Base-by-base conservation (phyloP, 2,888 invertebrate species). In the Graphium colonna region DNA sequence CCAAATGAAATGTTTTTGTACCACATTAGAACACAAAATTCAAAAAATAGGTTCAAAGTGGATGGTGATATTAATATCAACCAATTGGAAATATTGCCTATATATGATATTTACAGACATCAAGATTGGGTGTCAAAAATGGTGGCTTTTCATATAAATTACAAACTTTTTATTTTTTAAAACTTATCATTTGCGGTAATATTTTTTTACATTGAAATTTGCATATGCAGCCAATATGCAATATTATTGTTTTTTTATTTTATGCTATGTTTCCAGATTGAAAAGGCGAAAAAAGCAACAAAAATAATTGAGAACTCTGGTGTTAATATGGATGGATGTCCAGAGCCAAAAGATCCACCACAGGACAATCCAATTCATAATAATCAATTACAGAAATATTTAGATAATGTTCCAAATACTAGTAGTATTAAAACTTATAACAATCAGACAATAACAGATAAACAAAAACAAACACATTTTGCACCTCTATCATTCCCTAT, bases 301-400 rank as follows among this genome's bases (percentile, higher is more conserved):
- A 67, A 63, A 12, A 50, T 54, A 5, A 57, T 67, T 21, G 57
- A 61, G 52, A 60, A 63, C 21, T 28, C 57, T 8, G 63, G 58
- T 38, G 58, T 52, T 46, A 53, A 51, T 41, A 59, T 64, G 36
- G 60, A 64, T 42, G 57, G 57, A 42, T 77, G 68, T 55, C 74
- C 77, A 49, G 84, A 85, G 62, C 83, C 83, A 40, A 63, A 61
- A 9, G 73, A 73, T 8, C 79, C 80, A 51, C 75, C 70, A 39
- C 59, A 58, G 47, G 61, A 68, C 43, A 38, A 42, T 39, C 36
- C 26, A 33, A 28, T 18, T 28, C 15, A 46, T 28, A 41, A 10
- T 12, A 43, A 7, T 47, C 13, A 9, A 52, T 13, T n/a, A 31
- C n/a, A 41, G 12, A 9, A 57, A 28, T 21, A 7, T 12, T 8